These are phyloP conservation scores for Empidonax traillii DNA, from an alignment of 2,113 vertebrate species.

Conservation along the genomic window DNA sequence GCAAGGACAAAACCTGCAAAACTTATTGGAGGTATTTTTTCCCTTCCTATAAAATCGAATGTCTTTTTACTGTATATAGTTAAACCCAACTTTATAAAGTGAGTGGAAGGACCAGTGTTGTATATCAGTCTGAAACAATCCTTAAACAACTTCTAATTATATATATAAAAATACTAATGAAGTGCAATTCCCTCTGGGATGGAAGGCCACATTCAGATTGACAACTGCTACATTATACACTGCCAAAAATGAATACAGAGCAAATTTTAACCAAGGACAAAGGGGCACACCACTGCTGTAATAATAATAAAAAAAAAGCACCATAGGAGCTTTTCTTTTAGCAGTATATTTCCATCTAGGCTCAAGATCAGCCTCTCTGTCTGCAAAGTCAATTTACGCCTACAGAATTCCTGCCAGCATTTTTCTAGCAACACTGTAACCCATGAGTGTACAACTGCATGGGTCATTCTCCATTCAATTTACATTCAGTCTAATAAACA, in stretches of 20 bases:
- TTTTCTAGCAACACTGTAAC: background rate
- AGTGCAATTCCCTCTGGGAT: background rate
- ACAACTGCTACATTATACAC: slow-evolving; percentile 5
- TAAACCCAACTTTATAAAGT: background rate
- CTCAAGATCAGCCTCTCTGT: background rate
- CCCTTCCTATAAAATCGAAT: background rate
- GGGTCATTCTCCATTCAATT: background rate
- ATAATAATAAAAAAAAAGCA: background rate
- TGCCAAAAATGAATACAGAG: slow-evolving; percentile 32
- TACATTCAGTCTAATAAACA: background rate
- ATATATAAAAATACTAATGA: slow-evolving; percentile 10
- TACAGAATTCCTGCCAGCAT: background rate
- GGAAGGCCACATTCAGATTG: background rate
- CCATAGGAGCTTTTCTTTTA: background rate
- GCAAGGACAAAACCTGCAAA: background rate
- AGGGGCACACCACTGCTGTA: background rate
- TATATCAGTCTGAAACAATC: background rate
- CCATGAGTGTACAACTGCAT: background rate
- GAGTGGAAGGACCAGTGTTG: background rate
- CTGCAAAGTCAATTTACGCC: slow-evolving; percentile 19
- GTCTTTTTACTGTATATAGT: background rate
- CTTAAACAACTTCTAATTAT: background rate
- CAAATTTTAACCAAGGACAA: slow-evolving; percentile 53
- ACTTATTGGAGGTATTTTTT: background rate
- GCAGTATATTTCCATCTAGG: background rate